Conservation (phyloP, 2,888 invertebrate species). For the Carterocephalus palaemon region DNA sequence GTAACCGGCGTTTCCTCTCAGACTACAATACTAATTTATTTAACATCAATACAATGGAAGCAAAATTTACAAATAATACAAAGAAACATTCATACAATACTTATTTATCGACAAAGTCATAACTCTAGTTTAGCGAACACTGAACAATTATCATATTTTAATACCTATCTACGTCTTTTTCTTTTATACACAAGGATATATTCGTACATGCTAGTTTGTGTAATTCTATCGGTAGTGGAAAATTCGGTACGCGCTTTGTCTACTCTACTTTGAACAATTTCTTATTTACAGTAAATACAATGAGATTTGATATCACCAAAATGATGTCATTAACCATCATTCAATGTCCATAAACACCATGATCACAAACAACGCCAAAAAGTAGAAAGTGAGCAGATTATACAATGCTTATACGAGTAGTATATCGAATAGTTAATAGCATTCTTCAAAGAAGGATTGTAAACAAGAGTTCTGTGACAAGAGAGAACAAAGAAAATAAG, state of each 20-base stretch:
- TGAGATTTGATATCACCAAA: constrained; percentile 63
- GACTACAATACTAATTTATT: constrained; percentile 74
- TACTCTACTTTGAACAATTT: constrained; percentile 50
- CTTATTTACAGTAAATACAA: constrained; percentile 71
- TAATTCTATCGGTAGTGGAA: constrained; percentile 67
- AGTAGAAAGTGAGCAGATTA: too few species aligned
- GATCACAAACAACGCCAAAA: constrained; percentile 34
- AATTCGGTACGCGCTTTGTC: constrained; percentile 65
- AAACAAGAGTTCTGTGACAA: too few species aligned
- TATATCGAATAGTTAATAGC: constrained; percentile 1
- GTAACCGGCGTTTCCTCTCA: constrained; percentile 79
- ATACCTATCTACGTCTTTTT: constrained; percentile 51
- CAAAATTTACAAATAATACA: constrained; percentile 70
- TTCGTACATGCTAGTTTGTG: constrained; percentile 45
- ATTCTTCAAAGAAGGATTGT: too few species aligned
- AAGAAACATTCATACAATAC: constrained; percentile 60
- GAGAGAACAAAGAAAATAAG: constrained; percentile 3
- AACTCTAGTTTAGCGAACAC: constrained; percentile 69
- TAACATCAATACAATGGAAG: constrained; percentile 62
- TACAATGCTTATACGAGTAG: background rate
- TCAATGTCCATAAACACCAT: constrained; percentile 36
- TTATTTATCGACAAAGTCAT: constrained; percentile 43
- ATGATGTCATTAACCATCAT: constrained; percentile 12
- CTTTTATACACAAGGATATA: constrained; percentile 57
- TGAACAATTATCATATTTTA: constrained; percentile 57